Evolutionary conservation across 2,797 vertebrate genomes (phyloP).

Genomic region (Eleutherodactylus coqui): DNA sequence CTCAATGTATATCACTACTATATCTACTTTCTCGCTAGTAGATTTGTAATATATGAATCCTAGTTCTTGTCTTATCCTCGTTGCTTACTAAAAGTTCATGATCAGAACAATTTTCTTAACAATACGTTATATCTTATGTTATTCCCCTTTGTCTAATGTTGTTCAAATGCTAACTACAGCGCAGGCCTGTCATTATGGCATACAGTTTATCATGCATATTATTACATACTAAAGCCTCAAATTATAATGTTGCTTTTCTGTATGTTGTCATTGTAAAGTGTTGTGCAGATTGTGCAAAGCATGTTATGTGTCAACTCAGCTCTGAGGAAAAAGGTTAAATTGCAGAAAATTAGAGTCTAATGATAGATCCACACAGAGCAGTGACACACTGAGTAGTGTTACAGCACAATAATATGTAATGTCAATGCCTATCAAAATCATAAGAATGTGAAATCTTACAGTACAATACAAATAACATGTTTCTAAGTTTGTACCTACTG

Average conservation of each 20-base stretch:
- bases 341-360: slow-evolving; percentile 45
- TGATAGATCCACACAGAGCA: neutral
- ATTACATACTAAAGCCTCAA: neutral
- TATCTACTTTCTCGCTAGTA: neutral
- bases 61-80: neutral
- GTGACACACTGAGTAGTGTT: slow-evolving; percentile 19
- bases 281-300: slow-evolving; percentile 52
- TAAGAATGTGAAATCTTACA: neutral
- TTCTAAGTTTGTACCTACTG: neutral
- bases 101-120: neutral
- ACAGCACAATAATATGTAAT: neutral
- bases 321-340: slow-evolving; percentile 45
- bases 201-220: slow-evolving; percentile 32
- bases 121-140: slow-evolving; percentile 2
- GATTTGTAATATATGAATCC: neutral
- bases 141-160: slow-evolving; percentile 11
- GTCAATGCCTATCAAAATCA: neutral
- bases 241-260: slow-evolving; percentile 28
- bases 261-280: slow-evolving; percentile 43
- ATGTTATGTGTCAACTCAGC: neutral
- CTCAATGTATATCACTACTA: neutral
- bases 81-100: neutral
- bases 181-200: slow-evolving; percentile 33
- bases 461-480: neutral
- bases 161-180: slow-evolving; percentile 18